phyloP scores from a whole-genome alignment of 35 echinoderm and acorn worm genomes.

The Apostichopus parvimensis region DNA sequence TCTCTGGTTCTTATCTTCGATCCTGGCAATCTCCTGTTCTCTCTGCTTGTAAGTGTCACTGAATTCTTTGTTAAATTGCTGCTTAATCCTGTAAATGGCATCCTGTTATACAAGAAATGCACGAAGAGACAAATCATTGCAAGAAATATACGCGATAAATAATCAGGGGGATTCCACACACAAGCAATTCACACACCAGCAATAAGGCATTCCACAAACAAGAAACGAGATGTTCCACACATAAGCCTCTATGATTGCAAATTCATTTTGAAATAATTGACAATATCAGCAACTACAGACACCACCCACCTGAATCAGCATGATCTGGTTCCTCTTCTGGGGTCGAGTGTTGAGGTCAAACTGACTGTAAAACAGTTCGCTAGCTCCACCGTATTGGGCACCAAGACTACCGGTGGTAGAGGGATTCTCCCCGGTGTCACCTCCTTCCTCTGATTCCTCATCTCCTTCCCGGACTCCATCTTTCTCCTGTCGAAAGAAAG shows the following conservation, averaged over 20 bases:
- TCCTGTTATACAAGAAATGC: conserved; percentile 40
- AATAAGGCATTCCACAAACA: background rate
- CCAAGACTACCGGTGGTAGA: conserved; percentile 90
- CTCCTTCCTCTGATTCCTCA: conserved; percentile 96
- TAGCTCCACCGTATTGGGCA: conserved; percentile 80
- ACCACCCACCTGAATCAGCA: conserved; percentile 77
- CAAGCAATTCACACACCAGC: too few relatives aligned
- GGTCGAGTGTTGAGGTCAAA: conserved; percentile 94
- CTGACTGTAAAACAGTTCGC: conserved; percentile 92
- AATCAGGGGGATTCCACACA: too few relatives aligned
- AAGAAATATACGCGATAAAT: background rate
- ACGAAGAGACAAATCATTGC: background rate
- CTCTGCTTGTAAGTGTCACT: conserved; percentile 84
- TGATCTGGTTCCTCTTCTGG: conserved; percentile 92
- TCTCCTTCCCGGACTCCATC: conserved; percentile 61
- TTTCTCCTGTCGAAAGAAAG: conserved; percentile 11
- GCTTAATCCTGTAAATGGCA: conserved; percentile 87
- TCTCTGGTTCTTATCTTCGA: conserved; percentile 80
- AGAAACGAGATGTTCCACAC: background rate
- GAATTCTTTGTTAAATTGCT: conserved; percentile 85
- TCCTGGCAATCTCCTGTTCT: conserved; percentile 88
- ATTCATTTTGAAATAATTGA: background rate
- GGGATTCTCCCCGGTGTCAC: conserved; percentile 65
- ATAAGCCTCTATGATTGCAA: background rate
- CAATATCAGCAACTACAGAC: background rate